Conservation (phyloP, 2,797 vertebrate species). For the Anomalospiza imberbis region DNA sequence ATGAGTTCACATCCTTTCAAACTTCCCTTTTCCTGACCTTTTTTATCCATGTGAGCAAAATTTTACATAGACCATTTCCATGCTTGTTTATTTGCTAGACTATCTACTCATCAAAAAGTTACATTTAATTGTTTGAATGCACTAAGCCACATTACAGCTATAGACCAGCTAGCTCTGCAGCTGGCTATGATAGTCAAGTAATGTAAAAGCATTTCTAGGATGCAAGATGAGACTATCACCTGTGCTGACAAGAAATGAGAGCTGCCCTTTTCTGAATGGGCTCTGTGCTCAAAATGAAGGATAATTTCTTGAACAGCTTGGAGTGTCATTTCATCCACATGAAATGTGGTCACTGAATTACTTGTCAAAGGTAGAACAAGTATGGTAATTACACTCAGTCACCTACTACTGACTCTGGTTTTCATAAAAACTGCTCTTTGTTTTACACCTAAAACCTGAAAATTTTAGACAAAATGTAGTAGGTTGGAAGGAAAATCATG, state of each 20-base stretch:
- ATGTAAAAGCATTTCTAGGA: slow-evolving; percentile 19
- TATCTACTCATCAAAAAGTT: background rate
- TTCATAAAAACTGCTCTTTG: slow-evolving; percentile 42
- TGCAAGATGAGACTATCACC: slow-evolving; percentile 4
- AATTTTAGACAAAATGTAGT: slow-evolving; percentile 49
- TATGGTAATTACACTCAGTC: slow-evolving; percentile 50
- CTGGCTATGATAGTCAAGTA: slow-evolving; percentile 14
- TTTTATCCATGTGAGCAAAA: slow-evolving; percentile 5
- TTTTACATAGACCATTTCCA: slow-evolving; percentile 10
- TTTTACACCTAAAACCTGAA: slow-evolving; percentile 42
- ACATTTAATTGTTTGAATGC: slow-evolving; percentile 25
- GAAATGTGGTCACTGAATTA: slow-evolving; percentile 55
- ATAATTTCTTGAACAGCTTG: background rate
- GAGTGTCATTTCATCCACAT: slow-evolving; percentile 26
- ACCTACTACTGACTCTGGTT: slow-evolving; percentile 64
- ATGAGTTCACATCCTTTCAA: slow-evolving; percentile 23
- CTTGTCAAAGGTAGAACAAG: slow-evolving; percentile 55
- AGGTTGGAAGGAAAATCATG: slow-evolving; percentile 10
- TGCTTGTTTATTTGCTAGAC: slow-evolving; percentile 8
- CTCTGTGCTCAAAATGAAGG: slow-evolving; percentile 20
- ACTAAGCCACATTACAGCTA: background rate
- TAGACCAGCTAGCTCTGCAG: background rate
- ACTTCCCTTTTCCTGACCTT: background rate
- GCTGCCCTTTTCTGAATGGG: slow-evolving; percentile 37
- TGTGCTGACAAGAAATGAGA: background rate